A percentile compares a stretch with the other conserved stretches of the same genome.
Conservation (phyloP, 2,797 vertebrate genomes). For the Allobates femoralis region DNA sequence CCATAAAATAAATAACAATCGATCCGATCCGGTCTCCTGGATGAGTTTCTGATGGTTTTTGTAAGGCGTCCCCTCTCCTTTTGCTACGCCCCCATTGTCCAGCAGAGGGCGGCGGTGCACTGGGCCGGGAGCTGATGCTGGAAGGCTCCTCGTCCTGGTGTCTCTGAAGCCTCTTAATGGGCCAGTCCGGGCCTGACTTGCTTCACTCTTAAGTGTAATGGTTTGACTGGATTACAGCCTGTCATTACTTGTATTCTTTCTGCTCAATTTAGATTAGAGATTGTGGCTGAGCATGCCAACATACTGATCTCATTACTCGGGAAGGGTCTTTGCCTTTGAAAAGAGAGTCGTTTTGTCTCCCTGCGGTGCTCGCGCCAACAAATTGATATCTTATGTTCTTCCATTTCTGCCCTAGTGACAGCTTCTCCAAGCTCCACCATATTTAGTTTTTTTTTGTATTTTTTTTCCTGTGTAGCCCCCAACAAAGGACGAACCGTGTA, state of each 20-base stretch:
- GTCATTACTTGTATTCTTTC: constrained; percentile 54
- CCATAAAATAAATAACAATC: neutral
- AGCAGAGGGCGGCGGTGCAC: constrained; percentile 34
- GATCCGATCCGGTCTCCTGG: fast-evolving
- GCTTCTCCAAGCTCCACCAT: neutral
- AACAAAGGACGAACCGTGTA: neutral
- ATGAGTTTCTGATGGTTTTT: neutral
- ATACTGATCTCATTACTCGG: constrained; percentile 51
- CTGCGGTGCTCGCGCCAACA: constrained; percentile 43
- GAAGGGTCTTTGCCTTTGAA: constrained; percentile 56
- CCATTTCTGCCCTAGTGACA: constrained; percentile 21
- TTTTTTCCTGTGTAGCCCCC: neutral
- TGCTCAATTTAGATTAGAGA: constrained; percentile 48
- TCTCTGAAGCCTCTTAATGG: constrained; percentile 28
- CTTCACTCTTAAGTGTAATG: constrained; percentile 38
- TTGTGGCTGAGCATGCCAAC: constrained; percentile 51
- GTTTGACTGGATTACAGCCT: constrained; percentile 56
- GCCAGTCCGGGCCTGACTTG: constrained; percentile 54
- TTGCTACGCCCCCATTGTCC: neutral
- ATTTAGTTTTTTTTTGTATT: neutral
- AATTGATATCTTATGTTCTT: constrained; percentile 41
- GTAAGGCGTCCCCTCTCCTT: neutral
- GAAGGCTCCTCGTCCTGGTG: constrained; percentile 25
- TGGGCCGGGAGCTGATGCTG: neutral
- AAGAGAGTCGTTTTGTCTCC: constrained; percentile 45